Conservation (phyloP, 23 tunicate species). For the Aplidium turbinatum region DNA sequence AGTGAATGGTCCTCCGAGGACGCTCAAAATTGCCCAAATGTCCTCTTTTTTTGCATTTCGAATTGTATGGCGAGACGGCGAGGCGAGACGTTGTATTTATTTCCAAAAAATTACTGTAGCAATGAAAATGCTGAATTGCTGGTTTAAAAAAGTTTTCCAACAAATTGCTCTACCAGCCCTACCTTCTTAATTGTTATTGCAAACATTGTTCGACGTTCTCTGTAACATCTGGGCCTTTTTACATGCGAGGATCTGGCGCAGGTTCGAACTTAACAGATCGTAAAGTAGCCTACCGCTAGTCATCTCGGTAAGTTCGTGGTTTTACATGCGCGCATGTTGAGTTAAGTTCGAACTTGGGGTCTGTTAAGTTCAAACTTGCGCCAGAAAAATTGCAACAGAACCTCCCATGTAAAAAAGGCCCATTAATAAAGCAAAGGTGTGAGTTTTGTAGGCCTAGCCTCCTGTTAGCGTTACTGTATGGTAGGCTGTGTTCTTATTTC, state of each 20-base stretch:
- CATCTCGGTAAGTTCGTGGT: background rate
- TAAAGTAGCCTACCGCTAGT: background rate
- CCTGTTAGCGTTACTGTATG: background rate
- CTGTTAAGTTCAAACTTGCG: constrained; percentile 2
- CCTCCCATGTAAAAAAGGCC: constrained; percentile 3
- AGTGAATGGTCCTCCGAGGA: no score
- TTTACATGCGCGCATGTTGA: constrained; percentile 8
- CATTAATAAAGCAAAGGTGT: constrained; percentile 4
- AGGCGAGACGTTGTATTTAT: no score
- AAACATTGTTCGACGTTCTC: constrained; percentile 1
- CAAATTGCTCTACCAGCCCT: constrained; percentile 6
- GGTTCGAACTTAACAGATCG: constrained; percentile 1
- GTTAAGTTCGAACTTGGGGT: constrained; percentile 6
- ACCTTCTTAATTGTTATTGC: background rate
- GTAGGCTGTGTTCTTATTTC: constrained; percentile 4
- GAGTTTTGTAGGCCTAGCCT: constrained; percentile 8
- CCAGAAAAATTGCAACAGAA: background rate
- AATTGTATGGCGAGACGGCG: no score
- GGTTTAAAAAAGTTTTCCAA: constrained; percentile 3
- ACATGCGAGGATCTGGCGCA: background rate
- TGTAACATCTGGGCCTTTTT: constrained; percentile 7
- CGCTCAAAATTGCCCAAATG: constrained; percentile 6
- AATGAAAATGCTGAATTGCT: background rate
- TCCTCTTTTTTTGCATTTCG: constrained; percentile 8
- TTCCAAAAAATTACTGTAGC: background rate